Evolutionary conservation across 2,113 vertebrate genomes (phyloP).

Genomic region (Centrocercus urophasianus): DNA sequence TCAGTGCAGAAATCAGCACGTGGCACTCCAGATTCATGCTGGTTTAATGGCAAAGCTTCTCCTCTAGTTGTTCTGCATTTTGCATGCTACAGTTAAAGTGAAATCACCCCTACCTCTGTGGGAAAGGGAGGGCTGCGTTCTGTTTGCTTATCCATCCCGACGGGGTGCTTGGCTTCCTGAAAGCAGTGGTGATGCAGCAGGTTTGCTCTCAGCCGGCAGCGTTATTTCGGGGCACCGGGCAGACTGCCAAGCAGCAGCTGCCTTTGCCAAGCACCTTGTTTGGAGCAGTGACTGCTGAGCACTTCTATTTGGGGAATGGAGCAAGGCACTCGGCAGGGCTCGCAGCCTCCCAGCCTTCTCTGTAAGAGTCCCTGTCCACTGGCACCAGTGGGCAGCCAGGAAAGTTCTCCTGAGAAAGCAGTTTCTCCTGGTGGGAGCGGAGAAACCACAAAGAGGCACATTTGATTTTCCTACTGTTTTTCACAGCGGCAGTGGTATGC

Average conservation of each 20-base stretch:
- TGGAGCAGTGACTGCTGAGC: slow-evolving; percentile 73
- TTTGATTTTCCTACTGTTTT: not conserved
- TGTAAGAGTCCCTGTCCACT: slow-evolving; percentile 62
- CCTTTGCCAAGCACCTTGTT: slow-evolving; percentile 78
- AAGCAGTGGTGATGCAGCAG: not conserved
- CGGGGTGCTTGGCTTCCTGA: not conserved
- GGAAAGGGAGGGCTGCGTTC: not conserved
- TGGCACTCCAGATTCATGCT: not conserved
- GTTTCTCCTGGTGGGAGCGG: not conserved
- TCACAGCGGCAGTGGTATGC: rapidly evolving
- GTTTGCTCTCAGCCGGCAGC: not conserved
- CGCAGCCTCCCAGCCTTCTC: slow-evolving; percentile 30
- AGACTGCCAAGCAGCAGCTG: slow-evolving; percentile 76
- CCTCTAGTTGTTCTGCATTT: not conserved
- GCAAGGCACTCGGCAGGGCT: slow-evolving; percentile 38
- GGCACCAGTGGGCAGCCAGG: not conserved
- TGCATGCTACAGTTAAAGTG: rapidly evolving
- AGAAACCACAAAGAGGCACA: rapidly evolving
- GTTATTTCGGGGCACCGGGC: not conserved
- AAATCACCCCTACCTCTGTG: not conserved
- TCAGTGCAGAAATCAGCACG: not conserved
- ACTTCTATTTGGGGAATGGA: slow-evolving; percentile 83
- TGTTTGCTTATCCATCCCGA: not conserved
- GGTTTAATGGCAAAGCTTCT: not conserved
- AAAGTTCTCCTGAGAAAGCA: not conserved